Evolutionary conservation across 2,888 invertebrate species (phyloP).

Genomic region (Microplitis deprimator): DNA sequence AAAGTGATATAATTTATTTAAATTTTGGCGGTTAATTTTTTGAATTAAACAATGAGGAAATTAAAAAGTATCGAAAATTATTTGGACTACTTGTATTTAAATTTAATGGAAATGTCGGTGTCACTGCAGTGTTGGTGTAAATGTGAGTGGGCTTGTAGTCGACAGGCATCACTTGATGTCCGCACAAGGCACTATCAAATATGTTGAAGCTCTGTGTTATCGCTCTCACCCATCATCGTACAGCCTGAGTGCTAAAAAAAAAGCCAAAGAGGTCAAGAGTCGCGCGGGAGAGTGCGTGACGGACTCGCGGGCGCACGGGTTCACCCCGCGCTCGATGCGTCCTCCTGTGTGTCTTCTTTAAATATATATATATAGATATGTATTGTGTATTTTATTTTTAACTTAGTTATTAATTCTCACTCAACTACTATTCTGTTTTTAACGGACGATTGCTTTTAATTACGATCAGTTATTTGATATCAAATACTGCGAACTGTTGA

Average conservation of each 20-base stretch:
- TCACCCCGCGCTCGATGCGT: constrained; percentile 38
- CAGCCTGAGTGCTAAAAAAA: constrained; percentile 24
- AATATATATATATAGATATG: constrained; percentile 2
- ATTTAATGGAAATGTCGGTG: constrained; percentile 43
- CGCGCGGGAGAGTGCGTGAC: constrained; percentile 37
- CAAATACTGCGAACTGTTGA: too few relatives aligned
- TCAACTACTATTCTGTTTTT: constrained; percentile 1
- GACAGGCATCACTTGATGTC: constrained; percentile 31
- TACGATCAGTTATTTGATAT: too few relatives aligned
- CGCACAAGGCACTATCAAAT: constrained; percentile 32
- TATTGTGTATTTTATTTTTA: neutral
- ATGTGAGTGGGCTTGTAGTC: constrained; percentile 37
- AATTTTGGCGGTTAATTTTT: too few relatives aligned
- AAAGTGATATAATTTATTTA: too few relatives aligned
- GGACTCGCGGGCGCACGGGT: constrained; percentile 41
- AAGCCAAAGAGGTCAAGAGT: constrained; percentile 40
- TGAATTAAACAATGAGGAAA: neutral
- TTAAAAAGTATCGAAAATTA: neutral
- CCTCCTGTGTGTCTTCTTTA: constrained; percentile 23
- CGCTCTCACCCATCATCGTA: constrained; percentile 23
- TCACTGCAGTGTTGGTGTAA: constrained; percentile 44
- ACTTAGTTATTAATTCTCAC: constrained; percentile 14
- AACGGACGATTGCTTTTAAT: neutral
- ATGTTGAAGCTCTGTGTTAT: constrained; percentile 33
- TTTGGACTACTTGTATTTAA: constrained; percentile 21